phyloP scores from a whole-genome alignment of 2,797 vertebrate genomes.

The Adrianichthys oophorus region DNA sequence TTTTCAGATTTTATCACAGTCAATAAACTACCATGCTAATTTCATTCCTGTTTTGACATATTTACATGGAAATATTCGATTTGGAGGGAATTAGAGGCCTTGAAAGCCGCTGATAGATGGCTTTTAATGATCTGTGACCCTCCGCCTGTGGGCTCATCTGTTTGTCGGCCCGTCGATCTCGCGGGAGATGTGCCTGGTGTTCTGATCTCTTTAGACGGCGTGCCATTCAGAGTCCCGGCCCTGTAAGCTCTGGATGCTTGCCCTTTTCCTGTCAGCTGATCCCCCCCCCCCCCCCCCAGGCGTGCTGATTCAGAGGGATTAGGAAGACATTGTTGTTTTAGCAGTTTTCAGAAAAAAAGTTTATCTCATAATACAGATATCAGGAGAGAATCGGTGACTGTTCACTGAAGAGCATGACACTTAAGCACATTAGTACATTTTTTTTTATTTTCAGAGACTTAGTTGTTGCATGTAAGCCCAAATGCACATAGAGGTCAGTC shows the following conservation, averaged over 20 bases:
- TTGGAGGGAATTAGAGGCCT: conserved; percentile 98
- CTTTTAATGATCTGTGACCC: conserved; percentile 99
- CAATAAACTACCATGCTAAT: conserved; percentile 99
- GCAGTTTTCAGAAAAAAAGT: conserved; percentile 34
- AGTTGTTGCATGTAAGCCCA: conserved; percentile 6
- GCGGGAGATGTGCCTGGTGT: conserved; percentile 90
- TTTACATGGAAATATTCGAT: conserved; percentile 99
- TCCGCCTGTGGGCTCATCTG: conserved; percentile 90
- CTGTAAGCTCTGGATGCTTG: conserved; percentile 58
- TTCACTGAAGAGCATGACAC: conserved; percentile 39
- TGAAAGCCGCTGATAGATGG: conserved; percentile 98
- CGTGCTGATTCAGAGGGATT: conserved; percentile 65
- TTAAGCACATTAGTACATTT: conserved; percentile 29
- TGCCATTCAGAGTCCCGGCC: conserved; percentile 59
- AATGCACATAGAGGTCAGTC: conserved; percentile 48
- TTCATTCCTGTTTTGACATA: conserved; percentile 99
- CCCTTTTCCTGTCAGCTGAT: conserved; percentile 48
- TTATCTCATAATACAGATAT: conserved; percentile 55
- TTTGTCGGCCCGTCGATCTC: conserved; percentile 93
- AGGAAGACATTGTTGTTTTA: conserved; percentile 57
- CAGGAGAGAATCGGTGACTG: conserved; percentile 29
- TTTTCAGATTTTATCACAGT: conserved; percentile 99
- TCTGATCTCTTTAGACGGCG: conserved; percentile 92
- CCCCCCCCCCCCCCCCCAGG: conserved; percentile 28
- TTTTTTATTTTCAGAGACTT: conserved; percentile 26